phyloP scores from a whole-genome alignment of 2,888 invertebrate genomes.

The Pyrrhosoma nymphula region DNA sequence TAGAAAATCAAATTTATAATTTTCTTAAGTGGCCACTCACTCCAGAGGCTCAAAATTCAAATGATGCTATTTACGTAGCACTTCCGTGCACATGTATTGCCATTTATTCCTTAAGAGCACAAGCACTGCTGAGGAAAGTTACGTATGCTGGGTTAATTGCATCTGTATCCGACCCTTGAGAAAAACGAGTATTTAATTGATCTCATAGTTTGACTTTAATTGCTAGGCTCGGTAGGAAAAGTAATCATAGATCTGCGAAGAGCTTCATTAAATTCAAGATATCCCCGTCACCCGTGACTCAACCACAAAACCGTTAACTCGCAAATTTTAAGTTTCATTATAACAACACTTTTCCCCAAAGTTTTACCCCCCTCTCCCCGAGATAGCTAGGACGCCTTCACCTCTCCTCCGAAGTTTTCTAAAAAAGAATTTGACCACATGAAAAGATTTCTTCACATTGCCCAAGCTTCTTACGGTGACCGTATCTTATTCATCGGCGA shows the following conservation, averaged over 20 bases:
- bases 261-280: background rate
- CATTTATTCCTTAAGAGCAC: no score
- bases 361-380: background rate
- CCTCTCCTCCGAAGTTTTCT: background rate
- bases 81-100: no score
- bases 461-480: background rate
- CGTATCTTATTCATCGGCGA: background rate
- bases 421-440: background rate
- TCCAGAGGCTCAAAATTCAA: no score
- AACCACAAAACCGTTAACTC: conserved; percentile 10
- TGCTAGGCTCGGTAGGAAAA: background rate
- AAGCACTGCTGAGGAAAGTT: background rate
- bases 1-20: no score
- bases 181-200: background rate
- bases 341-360: background rate
- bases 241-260: conserved; percentile 1
- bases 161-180: background rate
- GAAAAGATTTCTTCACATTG: background rate
- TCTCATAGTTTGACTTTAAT: background rate
- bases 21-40: no score
- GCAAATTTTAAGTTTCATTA: background rate
- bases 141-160: background rate
- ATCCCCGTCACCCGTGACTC: background rate
- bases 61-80: no score
- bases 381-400: background rate